These are phyloP conservation scores for Pectinophora gossypiella DNA, from an alignment of 1,140 invertebrate genomes.

Conservation along the genomic window DNA sequence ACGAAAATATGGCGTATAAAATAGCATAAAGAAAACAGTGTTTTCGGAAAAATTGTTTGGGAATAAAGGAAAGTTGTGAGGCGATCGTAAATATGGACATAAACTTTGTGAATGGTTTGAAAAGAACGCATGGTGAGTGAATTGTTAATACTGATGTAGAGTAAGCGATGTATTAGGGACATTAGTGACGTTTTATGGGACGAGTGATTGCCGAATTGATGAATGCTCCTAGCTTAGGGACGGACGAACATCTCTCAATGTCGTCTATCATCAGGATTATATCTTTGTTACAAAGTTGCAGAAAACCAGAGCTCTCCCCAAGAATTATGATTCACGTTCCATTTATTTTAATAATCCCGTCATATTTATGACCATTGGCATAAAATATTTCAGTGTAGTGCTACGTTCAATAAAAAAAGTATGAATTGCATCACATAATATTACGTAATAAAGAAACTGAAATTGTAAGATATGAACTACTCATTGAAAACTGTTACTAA, in stretches of 20 bases:
- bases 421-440: too few relatives aligned
- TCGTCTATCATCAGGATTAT: background rate
- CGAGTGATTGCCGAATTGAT: conserved; percentile 43
- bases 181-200: conserved; percentile 67
- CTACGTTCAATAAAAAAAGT: too few relatives aligned
- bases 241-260: background rate
- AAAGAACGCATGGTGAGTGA: conserved; percentile 64
- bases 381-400: too few relatives aligned
- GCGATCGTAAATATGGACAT: conserved; percentile 63
- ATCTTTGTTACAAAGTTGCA: conserved; percentile 1
- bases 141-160: conserved; percentile 74
- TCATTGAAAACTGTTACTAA: too few relatives aligned
- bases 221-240: conserved; percentile 46
- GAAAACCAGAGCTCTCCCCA: background rate
- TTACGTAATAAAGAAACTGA: too few relatives aligned
- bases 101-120: conserved; percentile 65
- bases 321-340: too few relatives aligned
- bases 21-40: conserved; percentile 71
- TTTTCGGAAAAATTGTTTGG: conserved; percentile 69
- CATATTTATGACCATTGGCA: too few relatives aligned
- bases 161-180: conserved; percentile 59
- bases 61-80: conserved; percentile 68
- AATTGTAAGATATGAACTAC: too few relatives aligned
- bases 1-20: conserved; percentile 68
- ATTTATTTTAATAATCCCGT: too few relatives aligned